Base-by-base conservation (phyloP, 2,797 vertebrate species). In the Microctenopoma stevenorrisi region DNA sequence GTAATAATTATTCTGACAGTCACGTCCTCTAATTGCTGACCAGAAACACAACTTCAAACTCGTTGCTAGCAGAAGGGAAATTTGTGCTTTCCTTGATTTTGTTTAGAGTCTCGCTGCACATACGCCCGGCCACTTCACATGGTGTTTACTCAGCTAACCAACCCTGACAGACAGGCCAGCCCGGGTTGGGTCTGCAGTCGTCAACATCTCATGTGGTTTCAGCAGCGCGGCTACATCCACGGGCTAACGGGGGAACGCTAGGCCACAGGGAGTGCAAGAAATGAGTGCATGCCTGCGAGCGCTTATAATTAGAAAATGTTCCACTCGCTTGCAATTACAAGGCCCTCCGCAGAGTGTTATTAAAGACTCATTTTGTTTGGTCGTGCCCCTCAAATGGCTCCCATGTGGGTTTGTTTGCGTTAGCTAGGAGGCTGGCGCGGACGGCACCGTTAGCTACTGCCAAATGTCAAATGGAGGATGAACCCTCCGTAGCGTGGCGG, bases 241-340 rank as follows among this genome's bases (percentile, higher is more conserved):
- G 4, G 52, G 79, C 77, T 77, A 76, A 62, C 62, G 18, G 16
- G 43, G 25, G 15, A 49, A 44, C 18, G 69, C 78, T 62, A 71
- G 58, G 68, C 61, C 72, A 38, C 53, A 25, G n/a, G 30, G 57
- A 68, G 74, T 50, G 47, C 72, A 72, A 77, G 42, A 67, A 76
- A 30, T 3, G 59, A 65, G 51, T 8, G 64, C 33, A 59, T 25
- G 71, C 47, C 75, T 70, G 65, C 37, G 18, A 69, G 74, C 15
- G 60, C 74, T 83, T 86, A 71, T 87, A 83, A 84, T 88, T 86
- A 88, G 68, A 86, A 77, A 69, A 86, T 55, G 78, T 72, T 81
- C 79, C 66, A 62, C 56, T 79, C 69, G n/a, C 65, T 76, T 52
- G 76, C 72, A 81, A 84, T 83, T 72, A 78, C 79, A 76, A 77